Conservation (phyloP, 1,140 invertebrate species). For the Bombus impatiens region DNA sequence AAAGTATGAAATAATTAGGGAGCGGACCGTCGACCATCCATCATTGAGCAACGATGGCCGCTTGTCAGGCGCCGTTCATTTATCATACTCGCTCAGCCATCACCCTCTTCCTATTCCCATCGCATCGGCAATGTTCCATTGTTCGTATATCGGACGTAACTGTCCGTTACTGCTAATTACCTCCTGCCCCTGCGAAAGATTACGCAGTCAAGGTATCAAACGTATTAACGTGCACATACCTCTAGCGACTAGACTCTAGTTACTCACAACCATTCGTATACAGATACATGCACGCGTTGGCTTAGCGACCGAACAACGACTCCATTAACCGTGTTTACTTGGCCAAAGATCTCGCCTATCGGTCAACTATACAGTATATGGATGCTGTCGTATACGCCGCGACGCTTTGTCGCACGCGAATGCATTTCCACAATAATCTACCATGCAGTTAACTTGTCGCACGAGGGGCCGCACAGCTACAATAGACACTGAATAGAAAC, state of each 20-base stretch:
- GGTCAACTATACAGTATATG: slow-evolving; percentile 29
- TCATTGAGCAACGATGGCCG: slow-evolving; percentile 81
- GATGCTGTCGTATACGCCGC: slow-evolving; percentile 26
- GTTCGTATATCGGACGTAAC: slow-evolving; percentile 78
- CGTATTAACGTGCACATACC: slow-evolving; percentile 69
- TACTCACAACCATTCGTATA: neutral
- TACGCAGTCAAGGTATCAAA: slow-evolving; percentile 71
- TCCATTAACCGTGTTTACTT: slow-evolving; percentile 66
- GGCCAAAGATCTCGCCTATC: slow-evolving; percentile 56
- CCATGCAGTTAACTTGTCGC: slow-evolving; percentile 30
- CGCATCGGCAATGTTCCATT: slow-evolving; percentile 75
- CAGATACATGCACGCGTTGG: slow-evolving; percentile 29
- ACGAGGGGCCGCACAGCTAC: too few relatives aligned
- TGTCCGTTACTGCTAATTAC: slow-evolving; percentile 79
- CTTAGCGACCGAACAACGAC: slow-evolving; percentile 62
- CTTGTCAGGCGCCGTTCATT: slow-evolving; percentile 81
- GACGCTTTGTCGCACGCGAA: slow-evolving; percentile 33
- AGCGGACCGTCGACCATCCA: slow-evolving; percentile 78
- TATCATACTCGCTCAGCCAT: slow-evolving; percentile 82
- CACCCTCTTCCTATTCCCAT: slow-evolving; percentile 75
- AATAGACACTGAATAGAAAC: neutral
- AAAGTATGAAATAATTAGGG: slow-evolving; percentile 84
- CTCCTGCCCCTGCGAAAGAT: slow-evolving; percentile 73
- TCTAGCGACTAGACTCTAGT: neutral
- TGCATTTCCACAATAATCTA: slow-evolving; percentile 39